These are phyloP conservation scores for Rissa tridactyla DNA, from an alignment of 2,113 vertebrate species.

Conservation along the genomic window DNA sequence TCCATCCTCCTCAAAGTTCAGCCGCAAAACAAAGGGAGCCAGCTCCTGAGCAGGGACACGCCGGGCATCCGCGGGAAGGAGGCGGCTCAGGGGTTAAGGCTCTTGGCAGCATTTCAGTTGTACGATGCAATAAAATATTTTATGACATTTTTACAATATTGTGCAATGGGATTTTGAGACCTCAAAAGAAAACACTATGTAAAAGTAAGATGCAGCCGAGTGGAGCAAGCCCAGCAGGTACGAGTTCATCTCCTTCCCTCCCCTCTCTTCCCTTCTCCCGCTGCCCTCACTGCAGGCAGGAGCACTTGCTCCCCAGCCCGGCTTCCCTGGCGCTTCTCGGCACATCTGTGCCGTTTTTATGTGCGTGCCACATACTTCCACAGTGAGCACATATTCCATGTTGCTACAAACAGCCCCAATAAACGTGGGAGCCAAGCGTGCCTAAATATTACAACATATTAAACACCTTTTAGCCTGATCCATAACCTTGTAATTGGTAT, in stretches of 20 bases:
- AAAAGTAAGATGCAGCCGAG: background rate
- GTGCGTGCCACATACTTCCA: constrained; percentile 55
- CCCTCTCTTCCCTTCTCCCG: background rate
- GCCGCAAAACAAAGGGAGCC: background rate
- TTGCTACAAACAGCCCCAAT: constrained; percentile 75
- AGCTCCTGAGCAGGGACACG: accelerated
- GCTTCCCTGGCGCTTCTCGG: background rate
- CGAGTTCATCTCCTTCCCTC: background rate
- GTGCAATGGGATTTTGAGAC: background rate
- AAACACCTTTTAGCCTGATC: constrained; percentile 66
- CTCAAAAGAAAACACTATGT: background rate
- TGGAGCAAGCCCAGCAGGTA: constrained; percentile 35
- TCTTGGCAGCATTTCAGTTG: constrained; percentile 6
- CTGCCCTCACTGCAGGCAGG: background rate
- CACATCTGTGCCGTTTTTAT: constrained; percentile 66
- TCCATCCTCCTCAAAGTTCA: background rate
- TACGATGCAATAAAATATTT: constrained; percentile 42
- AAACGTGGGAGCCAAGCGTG: constrained; percentile 67
- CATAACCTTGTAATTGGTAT: constrained; percentile 34
- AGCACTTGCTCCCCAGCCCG: background rate
- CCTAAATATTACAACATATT: constrained; percentile 62
- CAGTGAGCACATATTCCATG: constrained; percentile 64
- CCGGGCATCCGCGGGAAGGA: background rate
- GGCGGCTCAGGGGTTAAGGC: constrained; percentile 49
- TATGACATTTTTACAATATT: constrained; percentile 51